Base-by-base conservation (phyloP, 2,888 invertebrate genomes). In the Malacosoma neustria region DNA sequence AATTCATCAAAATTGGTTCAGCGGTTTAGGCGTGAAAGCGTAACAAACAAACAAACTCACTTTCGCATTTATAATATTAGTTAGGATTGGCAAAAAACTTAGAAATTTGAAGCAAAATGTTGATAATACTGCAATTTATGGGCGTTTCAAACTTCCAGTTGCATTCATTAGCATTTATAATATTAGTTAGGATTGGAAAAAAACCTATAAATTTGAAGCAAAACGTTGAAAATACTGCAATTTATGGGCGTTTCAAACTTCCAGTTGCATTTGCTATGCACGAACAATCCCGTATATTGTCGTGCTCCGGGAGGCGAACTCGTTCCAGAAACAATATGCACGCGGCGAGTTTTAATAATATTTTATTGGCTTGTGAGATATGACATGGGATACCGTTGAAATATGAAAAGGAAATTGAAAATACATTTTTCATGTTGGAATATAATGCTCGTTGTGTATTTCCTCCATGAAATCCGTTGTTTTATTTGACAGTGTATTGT, bases 341-440 rank as follows among this genome's bases (percentile, higher is more conserved):
- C 55, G 52, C 55, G 54, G 45, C 51, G 53, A 54, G 49, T 54
- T 61, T 61, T 56, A 60, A 64, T 60, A 64, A 64, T 60, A 64
- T 56, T 65, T 65, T 61, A 69, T 62, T 56, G 57, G 51, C 38
- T 46, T 46, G 42, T 42, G 55, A 56, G 49, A 54, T 57, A 53
- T 54, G 49, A 47, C 35, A 38, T 57, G 50, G 48, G 54, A 53
- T 59, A 57, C 54, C 51, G 55, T 54, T 54, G 61, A 56, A 55
- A 59, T 54, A 55, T 49, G 50, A 51, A 58, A 48, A 51, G 49
- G 48, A 56, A 55, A 61, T 63, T 53, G 52, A 48, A 57, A 62
- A 57, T 49, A 54, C 51, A 51, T 54, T 48, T 45, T 46, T 46
- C 39, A 44, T 37, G 35, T 36, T 35, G 38, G 43, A 35, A 42